Evolutionary conservation across 2,888 invertebrate genomes (phyloP), one percentile per base, ranked within the genome.

Genomic region (Caenorhabditis zanzibari): DNA sequence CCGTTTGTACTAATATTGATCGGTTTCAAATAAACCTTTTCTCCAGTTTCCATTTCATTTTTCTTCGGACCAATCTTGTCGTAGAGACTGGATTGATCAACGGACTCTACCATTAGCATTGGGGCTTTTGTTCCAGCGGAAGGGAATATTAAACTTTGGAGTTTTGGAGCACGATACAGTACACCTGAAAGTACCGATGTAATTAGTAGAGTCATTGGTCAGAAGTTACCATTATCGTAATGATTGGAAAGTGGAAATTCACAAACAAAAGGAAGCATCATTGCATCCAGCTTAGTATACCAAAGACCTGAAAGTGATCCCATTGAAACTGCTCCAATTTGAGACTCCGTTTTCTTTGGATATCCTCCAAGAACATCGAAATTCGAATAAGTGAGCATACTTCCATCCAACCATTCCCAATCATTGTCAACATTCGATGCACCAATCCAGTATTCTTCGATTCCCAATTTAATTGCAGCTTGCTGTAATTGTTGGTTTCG

Each of bases 321-420:
- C 72, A 82, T 77, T 38, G 82, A 77, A 16, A 77, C 82, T 32
- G 82, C 82, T 32, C 82, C 82, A 22, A 77, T 54, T 32, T 82
- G 82, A 26, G 77, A 77, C 54, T 82, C 73, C 3, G 82, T 82
- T 35, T 73, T 82, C 73, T 66, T 82, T 16, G 82, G 82, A 56
- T 77, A 82, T 4, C 82, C 82, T 26, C 52, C 61, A 9, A 6
- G 72, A 6, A 76, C 58, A 44, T 82, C 82, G 22, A 82, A 82
- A 47, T 82, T 82, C 24, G 76, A 66, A 24, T 72, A 82, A 14
- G 35, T 59, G 61, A 82, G 24, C 47, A 54, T 24, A n/a, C 32
- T 41, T 41, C 82, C 82, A 58, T 82, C 72, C 59, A 82, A 68
- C 82, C 82, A 82, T 32, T 82, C 68, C 82, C 82, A 82, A 35